These are phyloP conservation scores for Osmoderma eremita DNA, from an alignment of 2,888 invertebrate genomes.

Conservation along the genomic window DNA sequence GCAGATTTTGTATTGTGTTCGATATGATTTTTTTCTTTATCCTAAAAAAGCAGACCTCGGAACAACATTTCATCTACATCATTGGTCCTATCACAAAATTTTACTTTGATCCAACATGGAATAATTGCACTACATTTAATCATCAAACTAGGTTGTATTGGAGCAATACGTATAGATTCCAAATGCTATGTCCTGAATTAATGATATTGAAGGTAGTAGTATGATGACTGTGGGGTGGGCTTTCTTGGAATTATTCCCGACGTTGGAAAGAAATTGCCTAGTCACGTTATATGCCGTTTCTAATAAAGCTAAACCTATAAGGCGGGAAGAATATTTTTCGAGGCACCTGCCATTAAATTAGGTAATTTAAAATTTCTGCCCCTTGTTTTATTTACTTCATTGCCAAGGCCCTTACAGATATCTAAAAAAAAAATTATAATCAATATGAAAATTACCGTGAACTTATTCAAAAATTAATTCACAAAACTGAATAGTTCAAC, in stretches of 20 bases:
- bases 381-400: constrained; percentile 31
- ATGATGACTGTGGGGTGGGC: constrained; percentile 51
- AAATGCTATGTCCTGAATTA: constrained; percentile 48
- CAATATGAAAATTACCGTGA: not conserved
- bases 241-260: constrained; percentile 55
- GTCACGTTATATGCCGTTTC: constrained; percentile 55
- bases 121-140: too few species aligned
- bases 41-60: not conserved
- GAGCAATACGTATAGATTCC: too few species aligned
- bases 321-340: not conserved
- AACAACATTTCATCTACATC: too few species aligned
- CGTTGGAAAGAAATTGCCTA: constrained; percentile 53
- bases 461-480: constrained; percentile 8
- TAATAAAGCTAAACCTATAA: constrained; percentile 51
- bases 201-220: constrained; percentile 43
- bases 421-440: not conserved
- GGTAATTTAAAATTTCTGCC: constrained; percentile 44
- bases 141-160: too few species aligned
- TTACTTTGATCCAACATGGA: not conserved
- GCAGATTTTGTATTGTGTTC: constrained; percentile 57
- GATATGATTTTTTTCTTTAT: constrained; percentile 25
- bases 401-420: not conserved
- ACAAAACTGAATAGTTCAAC: not conserved
- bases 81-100: not conserved
- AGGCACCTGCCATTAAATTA: constrained; percentile 52